Base-by-base conservation (phyloP, 2,888 invertebrate species). In the Thyatira batis region DNA sequence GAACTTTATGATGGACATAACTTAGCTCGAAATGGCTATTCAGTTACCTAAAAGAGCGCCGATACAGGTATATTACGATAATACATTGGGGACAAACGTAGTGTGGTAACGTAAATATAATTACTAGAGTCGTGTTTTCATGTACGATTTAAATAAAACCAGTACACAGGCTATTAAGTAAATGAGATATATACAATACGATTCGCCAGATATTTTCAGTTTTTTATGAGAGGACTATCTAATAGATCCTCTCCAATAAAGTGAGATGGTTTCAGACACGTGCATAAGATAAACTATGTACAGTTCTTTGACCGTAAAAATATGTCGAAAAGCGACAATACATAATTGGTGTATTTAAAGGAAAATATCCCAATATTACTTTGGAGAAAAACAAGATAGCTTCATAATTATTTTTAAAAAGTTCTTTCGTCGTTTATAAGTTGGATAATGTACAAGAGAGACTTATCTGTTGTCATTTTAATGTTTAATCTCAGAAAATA, bases 1-100 rank as follows among this genome's bases (percentile, higher is more conserved):
- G 23, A 28, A 33, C 28, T 48, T 48, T 48, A 48, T 10, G 48
- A 27, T 20, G 48, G 48, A 48, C 27, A 48, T 48, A 28, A 48
- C 48, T 48, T 27, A 25, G 2, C 4, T 25, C 21, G 13, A n/a
- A 25, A n/a, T 25, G 13, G 39, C n/a, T 21, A 25, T 23, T 23
- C 45, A 45, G 45, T 25, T 45, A 23, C 23, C 45, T 23, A 23
- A 45, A 45, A 45, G 45, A 45, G n/a, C 45, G 23, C n/a, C 45
- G 8, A 45, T 23, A 23, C 45, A 45, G 23, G 23, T 45, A n/a
- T 45, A 45, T 45, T 23, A 10, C 21, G 5, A 23, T 21, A 20
- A 44, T 44, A 44, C 20, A 45, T 45, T 45, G 25, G 45, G 45
- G 23, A 45, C 45, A 25, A 13, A 39, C 30, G 1, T 4, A 8